Conservation (phyloP, 1,140 invertebrate species). For the Drosophila simulans region DNA sequence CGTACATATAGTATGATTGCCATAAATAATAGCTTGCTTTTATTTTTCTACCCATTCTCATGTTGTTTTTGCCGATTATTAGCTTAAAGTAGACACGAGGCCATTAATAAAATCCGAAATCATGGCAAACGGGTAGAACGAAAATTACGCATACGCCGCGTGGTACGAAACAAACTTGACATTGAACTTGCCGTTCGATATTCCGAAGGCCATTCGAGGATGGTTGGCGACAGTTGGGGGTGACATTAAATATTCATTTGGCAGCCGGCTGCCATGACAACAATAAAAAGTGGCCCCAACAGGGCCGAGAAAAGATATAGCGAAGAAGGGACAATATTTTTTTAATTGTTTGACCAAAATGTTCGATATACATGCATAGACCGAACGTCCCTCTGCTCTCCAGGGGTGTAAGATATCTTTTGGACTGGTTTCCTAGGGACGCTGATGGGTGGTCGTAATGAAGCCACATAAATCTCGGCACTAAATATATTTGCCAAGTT, state of each 20-base stretch:
- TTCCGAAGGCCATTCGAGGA: conserved; percentile 47
- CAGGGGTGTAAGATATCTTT: background rate
- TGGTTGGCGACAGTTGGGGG: background rate
- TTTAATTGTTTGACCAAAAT: conserved; percentile 72
- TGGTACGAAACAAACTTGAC: conserved; percentile 49
- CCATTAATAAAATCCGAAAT: conserved; percentile 59
- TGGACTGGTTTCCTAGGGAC: background rate
- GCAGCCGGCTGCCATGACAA: conserved; percentile 54
- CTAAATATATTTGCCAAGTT: conserved; percentile 76
- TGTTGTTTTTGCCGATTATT: conserved; percentile 64
- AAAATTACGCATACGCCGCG: conserved; percentile 67
- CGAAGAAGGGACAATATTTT: conserved; percentile 44
- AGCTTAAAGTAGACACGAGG: conserved; percentile 33
- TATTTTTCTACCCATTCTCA: background rate
- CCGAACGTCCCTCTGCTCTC: conserved; percentile 5
- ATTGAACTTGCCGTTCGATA: conserved; percentile 73
- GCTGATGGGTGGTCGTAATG: conserved; percentile 49
- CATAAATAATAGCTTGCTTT: conserved; percentile 60
- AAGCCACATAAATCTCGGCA: conserved; percentile 79
- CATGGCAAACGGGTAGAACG: conserved; percentile 4
- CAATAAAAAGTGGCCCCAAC: conserved; percentile 69
- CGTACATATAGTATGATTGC: conserved; percentile 25
- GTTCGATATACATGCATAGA: conserved; percentile 34
- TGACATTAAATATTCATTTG: conserved; percentile 76
- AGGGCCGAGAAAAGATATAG: background rate